phyloP scores from a whole-genome alignment of 2,888 invertebrate genomes.

The Mesochorus sp. region DNA sequence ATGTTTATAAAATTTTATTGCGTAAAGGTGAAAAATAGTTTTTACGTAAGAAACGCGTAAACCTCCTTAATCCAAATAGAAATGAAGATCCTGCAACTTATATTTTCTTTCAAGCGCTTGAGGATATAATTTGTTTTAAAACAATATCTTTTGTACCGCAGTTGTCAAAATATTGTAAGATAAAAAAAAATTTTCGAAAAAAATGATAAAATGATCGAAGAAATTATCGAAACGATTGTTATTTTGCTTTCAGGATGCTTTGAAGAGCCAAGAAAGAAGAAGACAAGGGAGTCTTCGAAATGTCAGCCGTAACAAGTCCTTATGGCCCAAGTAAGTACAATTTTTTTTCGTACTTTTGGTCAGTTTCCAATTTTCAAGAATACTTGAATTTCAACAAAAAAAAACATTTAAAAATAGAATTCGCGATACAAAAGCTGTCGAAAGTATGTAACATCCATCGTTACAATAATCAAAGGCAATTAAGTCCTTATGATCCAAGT shows the following conservation, averaged over 20 bases:
- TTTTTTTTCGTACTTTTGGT: neutral
- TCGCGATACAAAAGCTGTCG: neutral
- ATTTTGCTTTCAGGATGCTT: slow-evolving; percentile 78
- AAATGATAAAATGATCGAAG: neutral
- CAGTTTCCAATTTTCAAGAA: neutral
- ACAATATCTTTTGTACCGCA: too few species aligned
- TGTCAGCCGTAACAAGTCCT: slow-evolving; percentile 82
- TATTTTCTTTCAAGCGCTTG: too few species aligned
- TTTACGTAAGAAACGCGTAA: too few species aligned
- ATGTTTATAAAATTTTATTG: too few species aligned
- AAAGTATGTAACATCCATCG: too few species aligned
- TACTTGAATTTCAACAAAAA: slow-evolving; percentile 16
- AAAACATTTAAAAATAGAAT: slow-evolving; percentile 18
- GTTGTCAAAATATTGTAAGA: too few species aligned
- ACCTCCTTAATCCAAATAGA: too few species aligned
- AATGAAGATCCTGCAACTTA: too few species aligned
- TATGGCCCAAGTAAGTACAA: slow-evolving; percentile 81
- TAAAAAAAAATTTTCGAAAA: too few species aligned
- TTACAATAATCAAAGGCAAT: too few species aligned
- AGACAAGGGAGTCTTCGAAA: slow-evolving; percentile 76
- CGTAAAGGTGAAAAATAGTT: neutral
- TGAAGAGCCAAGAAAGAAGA: slow-evolving; percentile 72
- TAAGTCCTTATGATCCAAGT: too few species aligned
- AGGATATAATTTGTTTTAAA: too few species aligned
- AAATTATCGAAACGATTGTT: slow-evolving; percentile 1